phyloP scores from a whole-genome alignment of 2,797 vertebrate species.

The Oophaga sylvatica region DNA sequence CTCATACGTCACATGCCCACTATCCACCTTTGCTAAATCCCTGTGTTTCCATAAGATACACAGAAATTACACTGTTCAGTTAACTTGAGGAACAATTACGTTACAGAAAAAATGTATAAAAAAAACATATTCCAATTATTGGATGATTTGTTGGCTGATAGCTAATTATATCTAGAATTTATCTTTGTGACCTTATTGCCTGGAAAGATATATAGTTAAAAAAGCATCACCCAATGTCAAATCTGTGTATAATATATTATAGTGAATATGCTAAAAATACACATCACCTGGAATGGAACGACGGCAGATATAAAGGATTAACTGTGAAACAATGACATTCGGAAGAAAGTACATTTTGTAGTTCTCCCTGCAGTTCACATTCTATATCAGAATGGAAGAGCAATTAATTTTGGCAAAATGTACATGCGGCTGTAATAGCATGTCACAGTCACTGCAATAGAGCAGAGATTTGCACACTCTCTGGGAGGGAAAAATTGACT shows the following conservation, averaged over 20 bases:
- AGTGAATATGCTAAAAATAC: constrained; percentile 47
- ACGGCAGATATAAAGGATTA: constrained; percentile 39
- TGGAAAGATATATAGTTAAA: constrained; percentile 22
- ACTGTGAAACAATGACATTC: constrained; percentile 31
- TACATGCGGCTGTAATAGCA: constrained; percentile 38
- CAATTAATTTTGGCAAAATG: constrained; percentile 55
- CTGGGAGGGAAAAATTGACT: constrained; percentile 36
- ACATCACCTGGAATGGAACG: constrained; percentile 33
- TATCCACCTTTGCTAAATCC: not conserved
- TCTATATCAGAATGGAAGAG: constrained; percentile 41
- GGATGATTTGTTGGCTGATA: not conserved
- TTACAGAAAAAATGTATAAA: not conserved
- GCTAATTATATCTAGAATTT: not conserved
- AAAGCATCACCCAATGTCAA: constrained; percentile 2
- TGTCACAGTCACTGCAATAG: constrained; percentile 46
- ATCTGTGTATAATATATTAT: not conserved
- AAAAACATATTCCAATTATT: not conserved
- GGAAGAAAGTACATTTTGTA: constrained; percentile 35
- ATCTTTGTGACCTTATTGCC: constrained; percentile 11
- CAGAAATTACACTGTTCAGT: not conserved
- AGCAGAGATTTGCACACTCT: constrained; percentile 42
- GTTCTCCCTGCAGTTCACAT: constrained; percentile 38
- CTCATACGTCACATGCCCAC: not conserved
- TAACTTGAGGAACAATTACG: not conserved
- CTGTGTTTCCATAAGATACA: not conserved